Evolutionary conservation across 2,888 invertebrate genomes (phyloP), one percentile per base, ranked within the genome.

Genomic region (Eurytoma adleriae): DNA sequence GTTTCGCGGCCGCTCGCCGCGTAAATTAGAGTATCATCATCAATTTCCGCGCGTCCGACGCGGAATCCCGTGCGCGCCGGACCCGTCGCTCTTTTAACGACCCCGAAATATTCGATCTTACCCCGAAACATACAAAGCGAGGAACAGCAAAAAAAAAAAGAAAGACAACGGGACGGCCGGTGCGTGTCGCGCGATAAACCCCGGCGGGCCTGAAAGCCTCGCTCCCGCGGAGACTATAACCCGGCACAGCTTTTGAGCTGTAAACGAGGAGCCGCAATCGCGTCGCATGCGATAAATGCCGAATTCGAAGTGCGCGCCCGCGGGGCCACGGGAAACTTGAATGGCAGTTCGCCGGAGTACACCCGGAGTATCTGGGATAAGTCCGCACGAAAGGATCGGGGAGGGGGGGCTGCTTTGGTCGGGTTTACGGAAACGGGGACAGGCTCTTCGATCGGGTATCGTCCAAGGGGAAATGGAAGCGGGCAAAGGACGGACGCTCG

Each of bases 321-420:
- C 56, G 69, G 64, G 18, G 30, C 20, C 16, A 69, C 69, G 52
- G 40, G 30, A 56, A 69, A 69, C 69, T 69, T 69, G 69, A 69
- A 69, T 52, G 56, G 69, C 69, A 56, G 69, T 69, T 69, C 56
- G 69, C n/a, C 69, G 24, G 56, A 64, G 30, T 64, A 7, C 40
- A 0, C 10, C 7, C 10, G 40, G 64, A 48, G 48, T 64, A 64
- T 48, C 64, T 64, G n/a, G 16, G 54, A 40, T 40, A 18, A 40
- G 40, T 40, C 64, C 12, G 30, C 14, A n/a, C 18, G 64, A 12
- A 40, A 40, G 40, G 64, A 64, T 64, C 64, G 64, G 40, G 5
- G 5, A 7, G 7, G 30, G 30, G 10, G 10, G 12, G n/a, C 48
- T 30, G 62, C 64, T 48, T 18, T 48, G 18, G 64, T 24, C 24